Percentiles rank a stretch among this genome's conserved stretches.
Evolutionary conservation across 2,113 vertebrate genomes (phyloP).

Genomic region (Lethenteron reissneri): DNA sequence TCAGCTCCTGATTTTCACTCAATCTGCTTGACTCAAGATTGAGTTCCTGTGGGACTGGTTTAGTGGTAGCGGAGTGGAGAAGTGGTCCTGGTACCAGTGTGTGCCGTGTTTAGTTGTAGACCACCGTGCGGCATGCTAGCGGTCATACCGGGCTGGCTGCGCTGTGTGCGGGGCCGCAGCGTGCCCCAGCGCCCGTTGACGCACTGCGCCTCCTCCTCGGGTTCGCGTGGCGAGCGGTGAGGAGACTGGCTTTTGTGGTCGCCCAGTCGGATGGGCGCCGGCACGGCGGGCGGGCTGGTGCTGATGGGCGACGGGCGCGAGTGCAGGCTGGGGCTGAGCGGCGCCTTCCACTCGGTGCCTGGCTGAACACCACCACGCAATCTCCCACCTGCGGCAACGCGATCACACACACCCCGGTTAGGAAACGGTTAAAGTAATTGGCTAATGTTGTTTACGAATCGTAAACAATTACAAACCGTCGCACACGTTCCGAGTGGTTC

Average conservation of each 20-base stretch:
- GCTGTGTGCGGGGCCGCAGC: slow-evolving; percentile 40
- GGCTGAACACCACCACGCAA: slow-evolving; percentile 92
- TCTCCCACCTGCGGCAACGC: slow-evolving; percentile 47
- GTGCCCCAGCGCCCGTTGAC: slow-evolving; percentile 95
- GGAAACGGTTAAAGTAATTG: too few species aligned
- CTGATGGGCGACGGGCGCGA: slow-evolving; percentile 92
- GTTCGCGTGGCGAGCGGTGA: slow-evolving; percentile 38
- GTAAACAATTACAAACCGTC: too few species aligned
- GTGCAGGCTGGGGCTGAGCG: slow-evolving; percentile 82
- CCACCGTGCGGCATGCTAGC: too few species aligned
- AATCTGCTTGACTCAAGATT: too few species aligned
- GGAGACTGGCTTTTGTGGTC: slow-evolving; percentile 48
- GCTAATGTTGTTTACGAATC: too few species aligned
- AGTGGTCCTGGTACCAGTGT: too few species aligned
- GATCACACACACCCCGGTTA: not conserved
- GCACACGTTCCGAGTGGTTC: too few species aligned
- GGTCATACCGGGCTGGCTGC: slow-evolving; percentile 9
- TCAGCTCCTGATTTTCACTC: too few species aligned
- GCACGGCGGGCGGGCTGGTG: slow-evolving; percentile 54
- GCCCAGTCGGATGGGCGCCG: slow-evolving; percentile 37
- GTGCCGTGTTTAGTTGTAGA: too few species aligned
- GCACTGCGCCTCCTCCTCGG: slow-evolving; percentile 61
- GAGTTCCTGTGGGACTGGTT: too few species aligned
- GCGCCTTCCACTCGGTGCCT: slow-evolving; percentile 73
- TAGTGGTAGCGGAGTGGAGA: too few species aligned